Evolutionary conservation across 1,140 invertebrate genomes (phyloP).

Genomic region (Dinothrombium tinctorium): DNA sequence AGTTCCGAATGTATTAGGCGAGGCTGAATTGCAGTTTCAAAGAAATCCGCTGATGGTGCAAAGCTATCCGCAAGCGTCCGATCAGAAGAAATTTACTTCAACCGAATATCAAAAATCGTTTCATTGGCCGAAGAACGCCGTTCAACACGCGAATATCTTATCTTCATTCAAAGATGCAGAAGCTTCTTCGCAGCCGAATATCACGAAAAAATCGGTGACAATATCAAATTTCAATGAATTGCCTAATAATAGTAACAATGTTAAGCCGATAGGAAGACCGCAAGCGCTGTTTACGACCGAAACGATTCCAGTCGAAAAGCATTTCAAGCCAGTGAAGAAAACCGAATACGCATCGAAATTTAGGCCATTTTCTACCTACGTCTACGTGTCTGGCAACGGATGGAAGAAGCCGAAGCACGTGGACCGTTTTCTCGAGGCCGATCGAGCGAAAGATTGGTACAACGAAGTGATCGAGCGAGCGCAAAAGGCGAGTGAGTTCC

Average conservation of each 20-base stretch:
- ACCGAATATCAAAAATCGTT: slow-evolving; percentile 2
- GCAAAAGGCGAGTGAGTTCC: slow-evolving; percentile 9
- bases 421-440: background rate
- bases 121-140: background rate
- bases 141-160: background rate
- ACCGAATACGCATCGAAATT: slow-evolving; percentile 55
- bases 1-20: background rate
- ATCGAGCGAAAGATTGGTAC: slow-evolving; percentile 7
- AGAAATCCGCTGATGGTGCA: background rate
- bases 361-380: slow-evolving; percentile 52
- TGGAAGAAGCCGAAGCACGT: slow-evolving; percentile 13
- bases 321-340: slow-evolving; percentile 21
- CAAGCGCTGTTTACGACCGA: background rate
- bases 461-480: slow-evolving; percentile 8
- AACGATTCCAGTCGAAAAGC: background rate
- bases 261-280: background rate
- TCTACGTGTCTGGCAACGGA: slow-evolving; percentile 38
- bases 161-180: background rate
- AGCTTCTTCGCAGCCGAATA: no score
- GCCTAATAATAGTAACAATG: background rate
- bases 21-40: background rate
- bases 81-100: no score
- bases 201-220: slow-evolving; percentile 1
- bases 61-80: no score
- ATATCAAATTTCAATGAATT: slow-evolving; percentile 3